Conservation (phyloP, 2,113 vertebrate species). For the Sitta europaea region DNA sequence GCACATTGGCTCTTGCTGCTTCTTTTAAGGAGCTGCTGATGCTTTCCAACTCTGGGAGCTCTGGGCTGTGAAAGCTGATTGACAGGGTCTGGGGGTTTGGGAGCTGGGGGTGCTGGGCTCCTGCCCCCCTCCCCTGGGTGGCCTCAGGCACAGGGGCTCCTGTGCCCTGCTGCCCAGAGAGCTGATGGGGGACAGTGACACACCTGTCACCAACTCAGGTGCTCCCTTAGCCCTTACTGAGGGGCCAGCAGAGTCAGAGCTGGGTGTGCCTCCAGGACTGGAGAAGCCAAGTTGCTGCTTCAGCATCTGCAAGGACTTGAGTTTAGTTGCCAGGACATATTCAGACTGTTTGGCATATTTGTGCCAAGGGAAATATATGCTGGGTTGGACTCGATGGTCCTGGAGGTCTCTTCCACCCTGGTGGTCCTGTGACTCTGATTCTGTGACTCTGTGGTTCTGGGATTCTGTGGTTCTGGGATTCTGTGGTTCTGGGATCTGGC, state of each 20-base stretch:
- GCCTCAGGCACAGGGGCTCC: rapidly evolving
- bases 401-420: no score
- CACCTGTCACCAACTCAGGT: background rate
- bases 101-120: background rate
- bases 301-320: background rate
- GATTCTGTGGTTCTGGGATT: no score
- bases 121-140: rapidly evolving
- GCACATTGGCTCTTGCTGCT: background rate
- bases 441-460: no score
- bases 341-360: background rate
- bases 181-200: background rate
- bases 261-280: rapidly evolving
- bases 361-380: no score
- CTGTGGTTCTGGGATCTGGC: no score
- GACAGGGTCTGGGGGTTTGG: background rate
- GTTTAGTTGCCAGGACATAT: background rate
- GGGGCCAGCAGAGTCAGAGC: no score
- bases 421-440: no score
- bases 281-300: background rate
- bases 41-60: background rate
- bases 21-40: background rate
- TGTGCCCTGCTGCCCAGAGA: background rate
- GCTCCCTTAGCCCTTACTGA: background rate
- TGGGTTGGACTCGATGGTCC: no score
- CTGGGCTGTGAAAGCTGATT: background rate